Evolutionary conservation across 2,888 invertebrate species (phyloP).

Genomic region (Pandemis corylana): DNA sequence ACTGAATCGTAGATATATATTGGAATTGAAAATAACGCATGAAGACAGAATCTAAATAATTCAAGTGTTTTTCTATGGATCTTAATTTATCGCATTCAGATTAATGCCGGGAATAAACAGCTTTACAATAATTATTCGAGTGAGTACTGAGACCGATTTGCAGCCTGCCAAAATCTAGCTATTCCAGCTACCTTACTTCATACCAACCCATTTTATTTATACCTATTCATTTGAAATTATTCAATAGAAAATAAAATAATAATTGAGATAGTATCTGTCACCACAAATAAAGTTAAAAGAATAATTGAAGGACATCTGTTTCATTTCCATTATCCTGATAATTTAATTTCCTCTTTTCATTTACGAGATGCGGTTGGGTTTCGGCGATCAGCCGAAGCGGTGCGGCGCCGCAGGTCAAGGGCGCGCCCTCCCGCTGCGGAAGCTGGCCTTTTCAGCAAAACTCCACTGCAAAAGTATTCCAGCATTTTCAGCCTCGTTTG

Average conservation of each 20-base stretch:
- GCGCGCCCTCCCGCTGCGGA: slow-evolving; percentile 56
- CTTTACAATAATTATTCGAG: slow-evolving; percentile 10
- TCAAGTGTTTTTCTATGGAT: slow-evolving; percentile 24
- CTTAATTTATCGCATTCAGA: slow-evolving; percentile 12
- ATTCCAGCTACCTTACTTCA: slow-evolving; percentile 14
- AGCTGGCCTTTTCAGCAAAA: slow-evolving; percentile 49
- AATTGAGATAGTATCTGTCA: slow-evolving; percentile 10
- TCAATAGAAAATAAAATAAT: slow-evolving; percentile 17
- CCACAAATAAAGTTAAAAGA: slow-evolving; percentile 17
- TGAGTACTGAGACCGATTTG: background rate
- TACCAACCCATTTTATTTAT: background rate
- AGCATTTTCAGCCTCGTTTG: slow-evolving; percentile 34
- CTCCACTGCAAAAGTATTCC: slow-evolving; percentile 46
- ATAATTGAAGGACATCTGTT: slow-evolving; percentile 28
- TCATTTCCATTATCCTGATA: slow-evolving; percentile 17
- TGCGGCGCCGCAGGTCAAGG: slow-evolving; percentile 67
- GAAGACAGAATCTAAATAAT: slow-evolving; percentile 14
- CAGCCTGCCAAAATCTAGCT: slow-evolving; percentile 18
- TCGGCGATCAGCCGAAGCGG: slow-evolving; percentile 52
- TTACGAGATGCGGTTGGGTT: slow-evolving; percentile 51
- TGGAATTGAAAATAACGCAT: slow-evolving; percentile 17
- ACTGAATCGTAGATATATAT: slow-evolving; percentile 8
- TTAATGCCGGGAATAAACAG: slow-evolving; percentile 22
- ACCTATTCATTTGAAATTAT: background rate
- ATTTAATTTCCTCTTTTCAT: slow-evolving; percentile 35